phyloP scores from a whole-genome alignment of 2,113 vertebrate genomes.

The Corydoras maculifer region DNA sequence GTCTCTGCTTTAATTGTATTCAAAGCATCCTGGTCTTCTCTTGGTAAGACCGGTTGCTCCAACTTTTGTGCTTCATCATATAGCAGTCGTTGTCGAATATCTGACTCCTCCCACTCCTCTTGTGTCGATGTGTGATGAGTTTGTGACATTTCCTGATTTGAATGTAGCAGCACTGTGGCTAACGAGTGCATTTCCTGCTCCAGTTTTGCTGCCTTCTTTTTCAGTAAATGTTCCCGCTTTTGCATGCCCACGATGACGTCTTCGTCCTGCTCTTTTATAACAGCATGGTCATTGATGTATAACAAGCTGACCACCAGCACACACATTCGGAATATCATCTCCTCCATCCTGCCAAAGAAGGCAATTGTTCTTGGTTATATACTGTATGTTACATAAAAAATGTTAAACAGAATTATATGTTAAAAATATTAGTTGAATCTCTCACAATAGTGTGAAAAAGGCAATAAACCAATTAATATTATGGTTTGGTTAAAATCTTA shows the following conservation, averaged over 20 bases:
- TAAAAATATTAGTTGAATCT: neutral
- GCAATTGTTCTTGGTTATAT: conserved; percentile 26
- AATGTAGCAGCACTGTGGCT: conserved; percentile 14
- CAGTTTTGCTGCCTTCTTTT: conserved; percentile 32
- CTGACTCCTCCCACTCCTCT: conserved; percentile 13
- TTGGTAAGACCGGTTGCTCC: conserved; percentile 19
- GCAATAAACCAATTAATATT: neutral
- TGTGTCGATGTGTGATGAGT: conserved; percentile 14
- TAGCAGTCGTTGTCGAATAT: conserved; percentile 18
- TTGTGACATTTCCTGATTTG: conserved; percentile 32
- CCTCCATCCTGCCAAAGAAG: conserved; percentile 52
- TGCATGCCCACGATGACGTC: conserved; percentile 20
- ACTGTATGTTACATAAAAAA: neutral
- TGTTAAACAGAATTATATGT: neutral
- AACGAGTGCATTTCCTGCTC: conserved; percentile 32
- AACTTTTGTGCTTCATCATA: conserved; percentile 6
- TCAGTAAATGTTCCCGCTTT: conserved; percentile 31
- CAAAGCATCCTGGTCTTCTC: conserved; percentile 27
- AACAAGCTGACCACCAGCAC: conserved; percentile 53
- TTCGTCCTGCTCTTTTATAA: conserved; percentile 44
- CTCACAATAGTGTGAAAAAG: neutral
- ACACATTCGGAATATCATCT: conserved; percentile 49
- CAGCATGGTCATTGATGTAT: conserved; percentile 44
- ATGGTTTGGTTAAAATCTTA: neutral
- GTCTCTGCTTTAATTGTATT: neutral